Evolutionary conservation across 2,113 vertebrate species (phyloP), one percentile per base, ranked within the genome.

Genomic region (Heteronetta atricapilla): DNA sequence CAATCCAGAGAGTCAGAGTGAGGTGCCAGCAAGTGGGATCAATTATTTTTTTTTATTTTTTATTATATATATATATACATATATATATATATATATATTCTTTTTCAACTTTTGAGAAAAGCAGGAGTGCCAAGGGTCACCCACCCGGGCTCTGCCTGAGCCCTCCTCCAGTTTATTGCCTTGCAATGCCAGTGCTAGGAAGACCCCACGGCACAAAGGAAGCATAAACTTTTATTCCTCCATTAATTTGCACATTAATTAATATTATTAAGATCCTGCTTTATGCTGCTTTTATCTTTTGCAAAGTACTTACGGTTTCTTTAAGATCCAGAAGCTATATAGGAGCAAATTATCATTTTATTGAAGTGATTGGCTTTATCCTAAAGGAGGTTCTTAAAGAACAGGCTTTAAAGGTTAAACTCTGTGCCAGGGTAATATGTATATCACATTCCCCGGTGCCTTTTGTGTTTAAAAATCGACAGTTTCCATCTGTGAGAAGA

Each of bases 391-490:
- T 79, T 76, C 93, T 89, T 56, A 34, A 88, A 75, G 84, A 86
- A 82, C 67, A 75, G 58, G 31, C 84, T 90, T 67, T 66, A 89
- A 94, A 94, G 81, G 93, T 94, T 96, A 91, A 79, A 89, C 59
- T 63, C 73, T 38, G 68, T 89, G 84, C 85, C 88, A 76, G 82
- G 59, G 73, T 83, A 93, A 94, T 96, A 68, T 89, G 90, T 91
- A 83, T 92, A 94, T 94, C 91, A 67, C 81, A 86, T 86, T 91
- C 90, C 85, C 13, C 8, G 40, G 88, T 89, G 82, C 23, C 90
- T 96, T 91, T 93, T 96, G 93, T 89, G 88, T 91, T 94, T 89
- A 66, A 72, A 81, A 96, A 93, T 76, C 23, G 50, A 86, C 93
- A 73, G 60, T 89, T 94, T 75, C 95, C 93, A 93, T 94, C 93